phyloP scores from a whole-genome alignment of 2,113 vertebrate species.

The Cyrtonyx montezumae region DNA sequence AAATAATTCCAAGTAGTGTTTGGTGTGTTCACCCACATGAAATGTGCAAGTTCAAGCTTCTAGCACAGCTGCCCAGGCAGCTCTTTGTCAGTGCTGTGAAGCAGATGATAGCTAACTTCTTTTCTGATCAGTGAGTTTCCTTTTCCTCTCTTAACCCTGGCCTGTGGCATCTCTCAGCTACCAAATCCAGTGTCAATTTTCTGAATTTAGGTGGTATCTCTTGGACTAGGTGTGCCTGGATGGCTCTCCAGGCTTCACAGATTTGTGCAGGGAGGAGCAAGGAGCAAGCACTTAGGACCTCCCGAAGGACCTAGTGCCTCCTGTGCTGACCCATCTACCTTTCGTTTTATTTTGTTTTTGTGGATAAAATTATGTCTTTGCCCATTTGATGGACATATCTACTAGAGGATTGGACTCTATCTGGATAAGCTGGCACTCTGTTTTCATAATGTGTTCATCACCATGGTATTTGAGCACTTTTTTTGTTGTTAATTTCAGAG shows the following conservation, averaged over 20 bases:
- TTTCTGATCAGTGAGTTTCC: neutral
- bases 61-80: neutral
- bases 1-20: neutral
- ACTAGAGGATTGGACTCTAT: neutral
- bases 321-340: neutral
- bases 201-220: neutral
- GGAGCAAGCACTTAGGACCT: too few species aligned
- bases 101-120: neutral
- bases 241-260: neutral
- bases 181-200: neutral
- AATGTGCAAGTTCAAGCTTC: neutral
- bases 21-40: neutral
- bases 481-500: neutral
- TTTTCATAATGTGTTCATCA: neutral
- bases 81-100: too few species aligned
- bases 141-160: neutral
- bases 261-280: neutral
- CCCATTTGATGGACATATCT: neutral
- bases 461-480: neutral
- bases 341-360: neutral
- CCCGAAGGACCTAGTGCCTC: neutral
- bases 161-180: neutral
- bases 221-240: rapidly evolving
- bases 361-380: neutral
- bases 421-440: neutral